These are phyloP conservation scores for Phaethornis superciliosus DNA, from an alignment of 2,113 vertebrate genomes.

Conservation along the genomic window DNA sequence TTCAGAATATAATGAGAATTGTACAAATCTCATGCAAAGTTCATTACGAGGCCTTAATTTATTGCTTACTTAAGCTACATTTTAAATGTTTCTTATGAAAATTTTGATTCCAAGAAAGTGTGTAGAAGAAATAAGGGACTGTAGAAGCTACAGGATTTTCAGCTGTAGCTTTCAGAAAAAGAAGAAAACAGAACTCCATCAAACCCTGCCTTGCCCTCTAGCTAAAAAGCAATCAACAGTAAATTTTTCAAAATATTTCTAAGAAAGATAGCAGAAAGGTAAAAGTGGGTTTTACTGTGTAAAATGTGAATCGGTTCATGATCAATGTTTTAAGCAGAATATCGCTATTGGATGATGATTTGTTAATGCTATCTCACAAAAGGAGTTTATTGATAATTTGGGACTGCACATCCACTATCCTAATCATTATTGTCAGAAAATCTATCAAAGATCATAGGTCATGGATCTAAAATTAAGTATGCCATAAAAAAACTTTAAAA, in stretches of 20 bases:
- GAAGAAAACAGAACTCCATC: background rate
- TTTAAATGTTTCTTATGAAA: background rate
- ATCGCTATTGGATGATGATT: slow-evolving; percentile 20
- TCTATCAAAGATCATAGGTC: slow-evolving; percentile 74
- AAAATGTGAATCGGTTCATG: background rate
- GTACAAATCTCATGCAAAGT: background rate
- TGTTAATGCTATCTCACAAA: slow-evolving; percentile 51
- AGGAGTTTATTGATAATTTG: slow-evolving; percentile 66
- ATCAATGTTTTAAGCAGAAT: slow-evolving; percentile 18
- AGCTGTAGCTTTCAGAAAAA: background rate
- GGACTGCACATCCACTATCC: slow-evolving; percentile 11
- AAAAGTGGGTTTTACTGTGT: background rate
- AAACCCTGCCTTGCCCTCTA: background rate
- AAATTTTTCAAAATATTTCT: background rate
- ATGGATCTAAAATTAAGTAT: slow-evolving; percentile 63
- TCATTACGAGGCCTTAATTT: background rate
- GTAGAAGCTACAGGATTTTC: background rate
- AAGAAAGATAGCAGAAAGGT: background rate
- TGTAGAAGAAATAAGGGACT: background rate
- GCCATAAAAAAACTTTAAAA: slow-evolving; percentile 23
- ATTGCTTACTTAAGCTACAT: background rate
- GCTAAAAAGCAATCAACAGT: background rate
- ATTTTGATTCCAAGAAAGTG: background rate
- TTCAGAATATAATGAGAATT: slow-evolving; percentile 17
- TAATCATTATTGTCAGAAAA: slow-evolving; percentile 78